A percentile compares a stretch with the other conserved stretches of the same genome.
Conservation (phyloP, 2,888 invertebrate genomes). For the Heliothis peltigera region DNA sequence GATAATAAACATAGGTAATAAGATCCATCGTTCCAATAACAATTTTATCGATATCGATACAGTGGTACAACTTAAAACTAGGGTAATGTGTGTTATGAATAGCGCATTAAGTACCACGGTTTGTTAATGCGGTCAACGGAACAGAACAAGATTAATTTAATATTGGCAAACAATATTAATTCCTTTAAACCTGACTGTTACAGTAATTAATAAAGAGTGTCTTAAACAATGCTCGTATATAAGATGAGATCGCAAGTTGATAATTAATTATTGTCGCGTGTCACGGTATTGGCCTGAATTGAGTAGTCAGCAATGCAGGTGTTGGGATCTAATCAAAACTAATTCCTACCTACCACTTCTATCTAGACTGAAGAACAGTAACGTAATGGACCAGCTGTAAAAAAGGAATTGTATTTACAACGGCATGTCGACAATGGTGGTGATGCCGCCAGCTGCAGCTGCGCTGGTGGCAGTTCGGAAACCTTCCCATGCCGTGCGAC, state of each 20-base stretch:
- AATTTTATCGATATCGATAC: not conserved
- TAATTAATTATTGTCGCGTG: slow-evolving; percentile 15
- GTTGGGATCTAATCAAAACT: not conserved
- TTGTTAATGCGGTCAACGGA: slow-evolving; percentile 27
- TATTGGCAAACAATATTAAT: not conserved
- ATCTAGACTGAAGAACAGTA: not conserved
- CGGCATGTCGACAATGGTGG: slow-evolving; percentile 93
- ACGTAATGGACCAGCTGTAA: not conserved
- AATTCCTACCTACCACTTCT: not conserved
- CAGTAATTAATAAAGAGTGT: slow-evolving; percentile 22
- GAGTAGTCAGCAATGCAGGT: too few species aligned
- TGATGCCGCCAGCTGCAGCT: slow-evolving; percentile 93
- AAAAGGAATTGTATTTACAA: slow-evolving; percentile 82
- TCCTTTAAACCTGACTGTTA: not conserved
- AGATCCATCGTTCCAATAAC: not conserved
- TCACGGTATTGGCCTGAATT: too few species aligned
- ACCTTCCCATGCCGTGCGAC: slow-evolving; percentile 93
- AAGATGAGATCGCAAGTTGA: slow-evolving; percentile 1
- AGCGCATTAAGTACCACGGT: not conserved
- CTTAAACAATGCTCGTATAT: slow-evolving; percentile 19
- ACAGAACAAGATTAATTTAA: slow-evolving; percentile 7
- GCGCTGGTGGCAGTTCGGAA: slow-evolving; percentile 92
- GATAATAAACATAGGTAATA: too few species aligned
- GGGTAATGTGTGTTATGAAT: slow-evolving; percentile 31
- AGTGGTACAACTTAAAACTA: slow-evolving; percentile 22